A percentile compares a stretch with the other conserved stretches of the same genome.
These are phyloP conservation scores for Sciurus carolinensis DNA, from an alignment of 2,797 vertebrate genomes.

Conservation along the genomic window DNA sequence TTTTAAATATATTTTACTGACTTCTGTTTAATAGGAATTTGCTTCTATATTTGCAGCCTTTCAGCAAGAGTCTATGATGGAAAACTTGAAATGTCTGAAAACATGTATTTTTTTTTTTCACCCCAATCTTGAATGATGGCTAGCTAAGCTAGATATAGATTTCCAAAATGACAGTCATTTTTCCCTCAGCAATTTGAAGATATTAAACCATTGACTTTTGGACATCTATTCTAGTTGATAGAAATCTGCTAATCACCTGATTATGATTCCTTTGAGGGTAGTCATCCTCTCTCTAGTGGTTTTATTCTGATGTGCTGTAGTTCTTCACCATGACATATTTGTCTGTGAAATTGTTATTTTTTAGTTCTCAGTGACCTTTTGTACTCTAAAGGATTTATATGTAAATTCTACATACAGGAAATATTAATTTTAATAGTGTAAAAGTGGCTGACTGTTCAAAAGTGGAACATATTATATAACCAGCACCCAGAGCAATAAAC, in stretches of 20 bases:
- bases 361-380: neutral
- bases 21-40: neutral
- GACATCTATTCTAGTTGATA: neutral
- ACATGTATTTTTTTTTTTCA: neutral
- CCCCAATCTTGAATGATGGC: neutral
- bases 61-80: neutral
- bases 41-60: neutral
- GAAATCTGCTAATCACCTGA: neutral
- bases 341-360: neutral
- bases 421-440: neutral
- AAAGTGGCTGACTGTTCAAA: neutral
- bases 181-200: neutral
- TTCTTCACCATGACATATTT: neutral
- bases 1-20: neutral
- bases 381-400: neutral
- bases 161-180: conserved; percentile 34
- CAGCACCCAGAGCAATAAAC: neutral
- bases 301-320: neutral
- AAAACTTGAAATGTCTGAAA: neutral
- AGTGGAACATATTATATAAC: neutral
- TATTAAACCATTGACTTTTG: neutral
- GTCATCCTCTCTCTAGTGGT: neutral
- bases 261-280: neutral
- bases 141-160: neutral
- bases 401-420: neutral